A percentile compares a stretch with the other conserved stretches of the same genome.
These are phyloP conservation scores for Crenichthys baileyi DNA, from an alignment of 2,797 vertebrate species.

Conservation along the genomic window DNA sequence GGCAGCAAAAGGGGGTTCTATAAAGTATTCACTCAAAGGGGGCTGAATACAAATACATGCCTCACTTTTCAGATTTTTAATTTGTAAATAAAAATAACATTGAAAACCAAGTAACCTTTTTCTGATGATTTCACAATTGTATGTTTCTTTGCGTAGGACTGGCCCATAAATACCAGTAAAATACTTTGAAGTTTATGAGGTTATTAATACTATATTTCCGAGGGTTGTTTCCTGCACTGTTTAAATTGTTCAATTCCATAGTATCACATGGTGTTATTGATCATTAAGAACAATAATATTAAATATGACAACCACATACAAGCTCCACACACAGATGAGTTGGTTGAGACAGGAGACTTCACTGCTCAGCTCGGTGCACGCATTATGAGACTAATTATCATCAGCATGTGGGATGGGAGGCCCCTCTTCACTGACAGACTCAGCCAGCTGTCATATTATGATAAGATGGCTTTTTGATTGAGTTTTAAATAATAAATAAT, in stretches of 20 bases:
- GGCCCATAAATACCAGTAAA: too few relatives aligned
- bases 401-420: conserved; percentile 59
- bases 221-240: not conserved
- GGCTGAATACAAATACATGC: too few relatives aligned
- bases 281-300: conserved; percentile 2
- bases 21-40: too few relatives aligned
- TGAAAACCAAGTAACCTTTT: too few relatives aligned
- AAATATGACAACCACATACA: conserved; percentile 13
- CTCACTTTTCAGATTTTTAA: too few relatives aligned
- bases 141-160: too few relatives aligned
- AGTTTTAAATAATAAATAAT: conserved; percentile 16
- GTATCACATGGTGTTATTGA: not conserved
- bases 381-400: conserved; percentile 57
- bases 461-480: conserved; percentile 47
- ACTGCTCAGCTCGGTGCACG: conserved; percentile 37
- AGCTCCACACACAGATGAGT: conserved; percentile 2
- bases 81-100: too few relatives aligned
- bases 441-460: conserved; percentile 63
- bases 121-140: too few relatives aligned
- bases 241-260: conserved; percentile 9
- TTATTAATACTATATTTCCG: not conserved
- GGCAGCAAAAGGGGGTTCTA: not conserved
- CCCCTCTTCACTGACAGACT: conserved; percentile 40
- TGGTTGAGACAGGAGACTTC: conserved; percentile 19
- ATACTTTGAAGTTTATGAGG: not conserved